Evolutionary conservation across 2,888 invertebrate genomes (phyloP).

Genomic region (Apodemia duryi): DNA sequence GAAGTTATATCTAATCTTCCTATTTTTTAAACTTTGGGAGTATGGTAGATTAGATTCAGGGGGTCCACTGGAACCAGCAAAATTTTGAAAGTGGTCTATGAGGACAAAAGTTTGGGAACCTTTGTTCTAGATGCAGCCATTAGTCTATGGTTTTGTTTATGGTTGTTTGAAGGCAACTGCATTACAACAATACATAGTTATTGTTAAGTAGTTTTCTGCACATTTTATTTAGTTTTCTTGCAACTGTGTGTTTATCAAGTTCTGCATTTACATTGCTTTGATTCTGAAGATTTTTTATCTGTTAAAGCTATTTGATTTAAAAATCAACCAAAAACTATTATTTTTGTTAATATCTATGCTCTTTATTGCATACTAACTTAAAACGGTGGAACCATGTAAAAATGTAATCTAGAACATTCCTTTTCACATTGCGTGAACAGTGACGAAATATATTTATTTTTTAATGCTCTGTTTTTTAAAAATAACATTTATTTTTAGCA

Average conservation of each 20-base stretch:
- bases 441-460: constrained; percentile 32
- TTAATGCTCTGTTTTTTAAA: constrained; percentile 32
- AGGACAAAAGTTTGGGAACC: no score
- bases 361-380: background rate
- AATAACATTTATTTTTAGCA: constrained; percentile 48
- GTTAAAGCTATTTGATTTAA: no score
- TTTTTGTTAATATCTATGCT: background rate
- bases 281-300: constrained; percentile 11
- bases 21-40: no score
- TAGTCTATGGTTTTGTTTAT: no score
- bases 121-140: no score
- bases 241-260: constrained; percentile 20
- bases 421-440: constrained; percentile 31
- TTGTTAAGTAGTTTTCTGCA: constrained; percentile 12
- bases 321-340: no score
- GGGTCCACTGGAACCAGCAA: no score
- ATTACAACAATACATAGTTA: constrained; percentile 4
- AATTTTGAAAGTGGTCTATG: no score
- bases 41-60: no score
- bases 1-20: no score
- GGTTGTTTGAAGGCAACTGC: background rate
- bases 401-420: constrained; percentile 36
- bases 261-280: constrained; percentile 34
- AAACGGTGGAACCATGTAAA: background rate
- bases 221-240: constrained; percentile 9